phyloP scores from a whole-genome alignment of 2,113 vertebrate species.

The Engystomops pustulosus region DNA sequence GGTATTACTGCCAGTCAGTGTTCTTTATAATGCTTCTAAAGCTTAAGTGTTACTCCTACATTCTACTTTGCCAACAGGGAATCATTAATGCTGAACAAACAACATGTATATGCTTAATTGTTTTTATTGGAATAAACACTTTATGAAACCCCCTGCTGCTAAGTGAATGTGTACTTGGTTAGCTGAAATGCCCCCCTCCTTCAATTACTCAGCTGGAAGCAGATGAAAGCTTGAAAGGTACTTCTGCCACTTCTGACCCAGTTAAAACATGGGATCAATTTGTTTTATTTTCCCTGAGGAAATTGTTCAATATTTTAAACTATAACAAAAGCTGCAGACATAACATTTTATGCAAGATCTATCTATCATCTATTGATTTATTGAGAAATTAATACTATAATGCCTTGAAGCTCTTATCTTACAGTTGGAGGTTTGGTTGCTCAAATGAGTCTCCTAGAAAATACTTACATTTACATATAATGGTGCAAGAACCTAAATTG shows the following conservation, averaged over 20 bases:
- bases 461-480: no score
- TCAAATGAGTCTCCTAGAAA: no score
- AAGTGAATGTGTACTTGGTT: conserved; percentile 63
- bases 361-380: no score
- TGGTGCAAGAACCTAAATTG: no score
- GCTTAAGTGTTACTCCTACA: conserved; percentile 62
- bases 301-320: conserved; percentile 14
- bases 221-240: conserved; percentile 63
- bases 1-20: conserved; percentile 66
- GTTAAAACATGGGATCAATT: conserved; percentile 4
- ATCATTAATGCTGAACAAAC: conserved; percentile 65
- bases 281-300: not conserved
- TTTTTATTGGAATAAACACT: conserved; percentile 70
- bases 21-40: conserved; percentile 66
- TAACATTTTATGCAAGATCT: no score
- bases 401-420: no score
- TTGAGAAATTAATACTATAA: no score
- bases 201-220: conserved; percentile 62
- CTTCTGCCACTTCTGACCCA: conserved; percentile 28
- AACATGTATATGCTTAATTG: conserved; percentile 64
- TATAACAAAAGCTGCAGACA: no score
- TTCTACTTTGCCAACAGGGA: conserved; percentile 65
- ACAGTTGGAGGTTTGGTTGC: no score
- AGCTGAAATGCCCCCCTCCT: conserved; percentile 59
- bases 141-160: conserved; percentile 61